Base-by-base conservation (phyloP, 2,797 vertebrate genomes). In the Neoniphon sammara region DNA sequence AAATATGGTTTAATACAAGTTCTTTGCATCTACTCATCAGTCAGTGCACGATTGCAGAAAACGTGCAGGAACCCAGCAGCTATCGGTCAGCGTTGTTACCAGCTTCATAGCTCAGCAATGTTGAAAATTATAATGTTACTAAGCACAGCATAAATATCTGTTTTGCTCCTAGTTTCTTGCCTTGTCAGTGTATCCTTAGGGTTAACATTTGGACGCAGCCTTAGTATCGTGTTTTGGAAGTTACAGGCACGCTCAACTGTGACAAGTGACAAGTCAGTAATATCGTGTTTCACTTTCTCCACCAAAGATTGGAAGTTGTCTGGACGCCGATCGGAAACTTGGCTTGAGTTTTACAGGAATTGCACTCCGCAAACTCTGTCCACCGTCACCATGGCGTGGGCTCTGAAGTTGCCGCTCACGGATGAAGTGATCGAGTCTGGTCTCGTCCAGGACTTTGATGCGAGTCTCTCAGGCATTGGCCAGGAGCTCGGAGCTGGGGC, bases 381-480 rank as follows among this genome's bases (percentile, higher is more conserved):
- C 63, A 53, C 14, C 70, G 61, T 83, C 85, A 70, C 58, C 64
- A 98, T 99, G 98, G 96, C 98, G 77, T 98, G 98, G 98, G 96
- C 97, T 68, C 91, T 98, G 82, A 99, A 98, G 92, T 86, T 99
- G 85, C 97, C 97, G 2, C 95, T 98, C 84, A 95, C 97, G 0
- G 98, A 99, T 42, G 98, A 99, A 84, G 97, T 97, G 91, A 98
- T 98, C 18, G 97, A 99, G 91, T 98, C 97, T 0, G 98, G 97
- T 77, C 93, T 99, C 93, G 97, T 96, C 85, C 97, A 98, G 92
- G 97, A 99, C 91, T 99, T 99, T 15, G 98, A 98, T 91, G 97
- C 97, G 85, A 98, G 97, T 88, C 94, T 99, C 9, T 99, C 98
- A 2, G 98, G 98, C 31, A 99, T 99, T 55, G 98, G 98, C 7